These are phyloP conservation scores for Phallusia fumigata DNA, from an alignment of 23 tunicate species.

Conservation along the genomic window DNA sequence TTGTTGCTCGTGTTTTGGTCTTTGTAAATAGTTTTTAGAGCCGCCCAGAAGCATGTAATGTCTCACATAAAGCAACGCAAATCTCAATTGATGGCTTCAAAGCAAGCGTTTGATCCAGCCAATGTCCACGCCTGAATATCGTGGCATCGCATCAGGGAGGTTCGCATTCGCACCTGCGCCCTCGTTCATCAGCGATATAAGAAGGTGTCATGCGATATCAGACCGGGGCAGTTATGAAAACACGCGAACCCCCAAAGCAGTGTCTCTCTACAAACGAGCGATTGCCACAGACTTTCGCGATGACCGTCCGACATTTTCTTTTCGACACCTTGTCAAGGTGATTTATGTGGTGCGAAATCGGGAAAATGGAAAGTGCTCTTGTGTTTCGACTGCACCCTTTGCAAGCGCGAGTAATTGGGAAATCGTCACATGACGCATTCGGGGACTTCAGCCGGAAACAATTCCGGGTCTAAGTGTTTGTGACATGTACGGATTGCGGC, in stretches of 20 bases:
- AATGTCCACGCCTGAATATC: neutral
- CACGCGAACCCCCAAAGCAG: neutral
- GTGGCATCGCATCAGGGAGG: neutral
- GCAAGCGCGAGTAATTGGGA: neutral
- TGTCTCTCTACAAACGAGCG: neutral
- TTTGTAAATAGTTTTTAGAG: too few relatives aligned
- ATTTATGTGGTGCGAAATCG: constrained; percentile 3
- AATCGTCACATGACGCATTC: neutral
- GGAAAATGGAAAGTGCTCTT: neutral
- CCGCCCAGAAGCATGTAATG: too few relatives aligned
- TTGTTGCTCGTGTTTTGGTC: too few relatives aligned
- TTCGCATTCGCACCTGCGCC: neutral
- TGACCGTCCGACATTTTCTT: neutral
- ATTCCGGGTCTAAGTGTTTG: neutral
- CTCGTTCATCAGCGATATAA: constrained; percentile 8
- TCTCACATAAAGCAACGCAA: too few relatives aligned
- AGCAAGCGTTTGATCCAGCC: neutral
- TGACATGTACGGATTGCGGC: too few relatives aligned
- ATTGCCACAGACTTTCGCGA: neutral
- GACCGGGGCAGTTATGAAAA: constrained; percentile 3
- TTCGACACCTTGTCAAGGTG: constrained; percentile 1
- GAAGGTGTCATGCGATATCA: constrained; percentile 7
- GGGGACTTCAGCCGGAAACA: neutral
- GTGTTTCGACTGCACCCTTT: too few relatives aligned
- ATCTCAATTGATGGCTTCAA: neutral